These are phyloP conservation scores for Bombus vancouverensis DNA, from an alignment of 1,140 invertebrate genomes.

Conservation along the genomic window DNA sequence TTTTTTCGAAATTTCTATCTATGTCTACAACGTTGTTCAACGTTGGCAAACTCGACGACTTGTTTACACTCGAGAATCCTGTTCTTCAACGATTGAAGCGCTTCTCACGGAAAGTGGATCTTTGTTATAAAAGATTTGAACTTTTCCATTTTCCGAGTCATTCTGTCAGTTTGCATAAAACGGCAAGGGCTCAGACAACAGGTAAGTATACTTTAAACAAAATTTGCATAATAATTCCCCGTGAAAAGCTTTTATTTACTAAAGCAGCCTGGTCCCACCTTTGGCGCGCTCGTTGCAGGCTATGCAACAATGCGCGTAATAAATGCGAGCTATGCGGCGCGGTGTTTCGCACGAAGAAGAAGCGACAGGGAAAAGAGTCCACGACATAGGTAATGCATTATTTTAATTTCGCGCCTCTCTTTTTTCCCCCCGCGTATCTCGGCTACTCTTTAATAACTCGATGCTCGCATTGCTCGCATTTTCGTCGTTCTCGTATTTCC, in stretches of 20 bases:
- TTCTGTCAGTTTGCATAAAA: background rate
- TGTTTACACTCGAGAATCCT: background rate
- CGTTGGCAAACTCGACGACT: background rate
- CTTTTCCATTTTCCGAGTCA: background rate
- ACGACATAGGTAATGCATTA: constrained; percentile 34
- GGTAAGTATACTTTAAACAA: constrained; percentile 35
- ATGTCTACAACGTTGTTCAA: background rate
- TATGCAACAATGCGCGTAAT: constrained; percentile 32
- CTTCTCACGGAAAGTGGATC: background rate
- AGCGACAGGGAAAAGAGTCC: constrained; percentile 6
- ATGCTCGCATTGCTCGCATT: background rate
- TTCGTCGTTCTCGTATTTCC: background rate
- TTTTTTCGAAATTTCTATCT: background rate
- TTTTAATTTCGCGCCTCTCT: constrained; percentile 16
- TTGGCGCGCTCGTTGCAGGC: background rate
- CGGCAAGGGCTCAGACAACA: background rate
- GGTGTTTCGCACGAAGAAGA: background rate
- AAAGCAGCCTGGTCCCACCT: background rate
- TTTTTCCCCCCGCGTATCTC: background rate
- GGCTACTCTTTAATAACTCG: constrained; percentile 7
- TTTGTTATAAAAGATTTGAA: background rate
- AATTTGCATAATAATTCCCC: constrained; percentile 43
- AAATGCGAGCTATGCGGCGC: constrained; percentile 24
- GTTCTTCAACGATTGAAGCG: background rate
- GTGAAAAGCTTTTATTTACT: constrained; percentile 43